Percentiles rank a stretch among this genome's conserved stretches.
Evolutionary conservation across 2,113 vertebrate species (phyloP).

Genomic region (Stigmatopora nigra): DNA sequence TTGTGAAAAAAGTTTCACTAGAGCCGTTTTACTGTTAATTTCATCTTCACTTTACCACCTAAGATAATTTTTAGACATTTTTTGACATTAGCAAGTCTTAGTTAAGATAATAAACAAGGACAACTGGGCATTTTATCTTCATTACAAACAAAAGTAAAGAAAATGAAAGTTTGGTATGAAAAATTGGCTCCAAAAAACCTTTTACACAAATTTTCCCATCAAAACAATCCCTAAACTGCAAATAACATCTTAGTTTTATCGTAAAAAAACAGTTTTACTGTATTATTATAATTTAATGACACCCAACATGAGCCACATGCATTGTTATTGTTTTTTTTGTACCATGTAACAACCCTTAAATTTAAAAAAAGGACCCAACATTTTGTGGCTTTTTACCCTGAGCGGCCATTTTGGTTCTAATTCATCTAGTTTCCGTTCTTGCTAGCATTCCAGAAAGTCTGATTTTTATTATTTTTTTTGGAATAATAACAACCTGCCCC

Average conservation of each 20-base stretch:
- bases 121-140: too few species aligned
- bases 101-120: too few species aligned
- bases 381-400: background rate
- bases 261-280: too few species aligned
- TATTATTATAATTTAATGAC: too few species aligned
- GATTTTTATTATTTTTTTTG: background rate
- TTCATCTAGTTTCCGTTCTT: background rate
- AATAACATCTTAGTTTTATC: background rate
- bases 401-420: background rate
- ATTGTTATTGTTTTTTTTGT: background rate
- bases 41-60: background rate
- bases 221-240: too few species aligned
- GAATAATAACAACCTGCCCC: slow-evolving; percentile 4
- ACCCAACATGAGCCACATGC: background rate
- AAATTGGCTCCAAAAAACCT: too few species aligned
- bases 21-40: background rate
- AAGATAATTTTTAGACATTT: background rate
- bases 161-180: too few species aligned
- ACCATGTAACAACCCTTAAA: background rate
- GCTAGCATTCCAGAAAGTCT: background rate
- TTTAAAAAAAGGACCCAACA: background rate
- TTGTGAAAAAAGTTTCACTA: slow-evolving; percentile 2
- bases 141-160: too few species aligned
- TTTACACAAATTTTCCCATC: too few species aligned
- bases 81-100: background rate